Percentiles rank a stretch among this genome's conserved stretches.
These are phyloP conservation scores for Apis laboriosa DNA, from an alignment of 1,140 invertebrate genomes.

Conservation along the genomic window DNA sequence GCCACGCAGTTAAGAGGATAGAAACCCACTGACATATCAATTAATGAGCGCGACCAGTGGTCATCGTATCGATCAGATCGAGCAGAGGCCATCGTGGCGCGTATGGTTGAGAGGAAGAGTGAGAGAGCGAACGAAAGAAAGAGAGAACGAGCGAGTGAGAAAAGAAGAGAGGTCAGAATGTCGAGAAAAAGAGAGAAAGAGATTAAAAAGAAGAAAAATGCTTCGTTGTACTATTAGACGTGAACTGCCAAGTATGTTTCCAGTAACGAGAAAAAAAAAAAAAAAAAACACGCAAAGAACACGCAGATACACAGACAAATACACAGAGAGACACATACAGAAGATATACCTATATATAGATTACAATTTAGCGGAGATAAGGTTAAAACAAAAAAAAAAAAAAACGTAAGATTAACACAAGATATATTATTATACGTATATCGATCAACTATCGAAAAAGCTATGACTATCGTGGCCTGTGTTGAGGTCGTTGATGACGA, in stretches of 20 bases:
- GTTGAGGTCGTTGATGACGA: slow-evolving; percentile 38
- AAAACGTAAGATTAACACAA: slow-evolving; percentile 66
- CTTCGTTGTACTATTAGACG: slow-evolving; percentile 81
- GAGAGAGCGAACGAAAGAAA: neutral
- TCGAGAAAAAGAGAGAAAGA: slow-evolving; percentile 22
- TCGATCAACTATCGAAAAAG: slow-evolving; percentile 71
- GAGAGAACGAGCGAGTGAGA: neutral
- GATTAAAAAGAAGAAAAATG: slow-evolving; percentile 67
- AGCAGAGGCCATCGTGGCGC: slow-evolving; percentile 22
- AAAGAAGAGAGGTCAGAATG: neutral
- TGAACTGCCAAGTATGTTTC: slow-evolving; percentile 81
- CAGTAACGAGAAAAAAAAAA: slow-evolving; percentile 67
- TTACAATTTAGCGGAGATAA: slow-evolving; percentile 69
- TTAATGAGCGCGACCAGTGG: slow-evolving; percentile 57
- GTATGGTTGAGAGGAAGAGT: slow-evolving; percentile 21
- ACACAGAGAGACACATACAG: slow-evolving; percentile 58
- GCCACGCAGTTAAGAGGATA: slow-evolving; percentile 74
- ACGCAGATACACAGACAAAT: slow-evolving; percentile 14
- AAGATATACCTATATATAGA: slow-evolving; percentile 68
- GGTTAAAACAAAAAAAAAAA: slow-evolving; percentile 39
- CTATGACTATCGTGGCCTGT: slow-evolving; percentile 77
- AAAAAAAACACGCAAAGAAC: slow-evolving; percentile 41
- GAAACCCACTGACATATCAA: slow-evolving; percentile 74
- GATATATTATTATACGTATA: slow-evolving; percentile 73
- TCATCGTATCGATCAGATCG: slow-evolving; percentile 65